Percentiles rank a stretch among this genome's conserved stretches.
Conservation (phyloP, 2,113 vertebrate species). For the Mus pahari region DNA sequence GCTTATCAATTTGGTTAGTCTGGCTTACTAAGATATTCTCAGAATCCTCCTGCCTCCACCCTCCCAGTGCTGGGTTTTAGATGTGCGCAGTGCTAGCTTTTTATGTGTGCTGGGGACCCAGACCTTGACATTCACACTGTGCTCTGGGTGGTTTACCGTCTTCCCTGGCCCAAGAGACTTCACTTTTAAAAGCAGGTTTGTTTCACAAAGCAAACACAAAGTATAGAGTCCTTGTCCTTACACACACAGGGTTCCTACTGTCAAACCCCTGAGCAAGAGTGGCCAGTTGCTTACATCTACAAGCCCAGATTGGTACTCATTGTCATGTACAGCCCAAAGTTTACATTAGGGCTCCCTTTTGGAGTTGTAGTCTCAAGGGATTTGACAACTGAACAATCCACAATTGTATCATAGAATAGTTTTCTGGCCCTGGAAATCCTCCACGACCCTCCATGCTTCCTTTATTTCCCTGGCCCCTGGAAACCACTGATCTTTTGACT, state of each 20-base stretch:
- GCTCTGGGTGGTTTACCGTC: not conserved
- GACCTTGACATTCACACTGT: not conserved
- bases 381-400: not conserved
- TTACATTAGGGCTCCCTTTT: not conserved
- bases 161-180: not conserved
- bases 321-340: not conserved
- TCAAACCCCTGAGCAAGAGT: not conserved
- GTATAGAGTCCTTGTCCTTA: not conserved
- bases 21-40: not conserved
- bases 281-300: not conserved
- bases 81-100: no score
- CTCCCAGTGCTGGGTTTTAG: not conserved
- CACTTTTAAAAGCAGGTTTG: constrained; percentile 19
- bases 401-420: not conserved
- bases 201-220: not conserved
- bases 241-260: not conserved
- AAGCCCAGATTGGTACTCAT: no score
- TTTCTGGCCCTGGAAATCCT: not conserved
- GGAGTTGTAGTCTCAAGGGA: no score
- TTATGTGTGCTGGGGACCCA: no score
- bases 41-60: not conserved
- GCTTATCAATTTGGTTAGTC: not conserved
- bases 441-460: no score
- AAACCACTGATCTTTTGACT: not conserved
- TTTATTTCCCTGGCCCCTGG: not conserved